phyloP scores from a whole-genome alignment of 1,140 invertebrate species.

The Conus ventricosus region DNA sequence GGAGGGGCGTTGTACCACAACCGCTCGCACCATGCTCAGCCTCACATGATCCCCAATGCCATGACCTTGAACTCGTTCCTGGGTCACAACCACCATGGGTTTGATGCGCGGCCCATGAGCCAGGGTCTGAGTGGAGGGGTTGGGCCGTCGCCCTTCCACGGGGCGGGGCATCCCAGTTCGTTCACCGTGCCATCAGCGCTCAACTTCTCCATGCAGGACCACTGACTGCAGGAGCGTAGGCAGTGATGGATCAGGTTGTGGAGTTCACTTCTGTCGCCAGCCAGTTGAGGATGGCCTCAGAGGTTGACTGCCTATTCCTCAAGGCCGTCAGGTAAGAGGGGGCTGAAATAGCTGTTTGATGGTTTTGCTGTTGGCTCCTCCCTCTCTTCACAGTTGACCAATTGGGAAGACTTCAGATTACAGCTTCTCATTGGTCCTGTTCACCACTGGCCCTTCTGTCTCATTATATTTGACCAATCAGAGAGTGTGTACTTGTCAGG shows the following conservation, averaged over 20 bases:
- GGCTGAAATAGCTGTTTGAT: no score
- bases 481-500: no score
- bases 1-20: conserved; percentile 63
- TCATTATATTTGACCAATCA: no score
- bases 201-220: conserved; percentile 74
- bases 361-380: not conserved
- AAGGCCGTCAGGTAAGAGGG: no score
- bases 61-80: conserved; percentile 73
- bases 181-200: conserved; percentile 72
- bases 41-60: conserved; percentile 64
- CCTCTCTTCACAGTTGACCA: not conserved
- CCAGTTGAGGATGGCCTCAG: not conserved
- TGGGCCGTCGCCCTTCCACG: conserved; percentile 65
- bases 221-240: not conserved
- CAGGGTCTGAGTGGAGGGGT: conserved; percentile 68
- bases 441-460: no score
- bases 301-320: not conserved
- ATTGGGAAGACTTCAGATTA: not conserved
- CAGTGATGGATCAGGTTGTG: not conserved
- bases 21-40: conserved; percentile 66
- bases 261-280: not conserved
- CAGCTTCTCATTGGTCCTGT: no score
- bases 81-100: conserved; percentile 72
- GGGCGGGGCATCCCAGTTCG: conserved; percentile 68
- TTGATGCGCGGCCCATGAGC: conserved; percentile 66